phyloP scores from a whole-genome alignment of 2,797 vertebrate species.

The Chrysocyon brachyurus region DNA sequence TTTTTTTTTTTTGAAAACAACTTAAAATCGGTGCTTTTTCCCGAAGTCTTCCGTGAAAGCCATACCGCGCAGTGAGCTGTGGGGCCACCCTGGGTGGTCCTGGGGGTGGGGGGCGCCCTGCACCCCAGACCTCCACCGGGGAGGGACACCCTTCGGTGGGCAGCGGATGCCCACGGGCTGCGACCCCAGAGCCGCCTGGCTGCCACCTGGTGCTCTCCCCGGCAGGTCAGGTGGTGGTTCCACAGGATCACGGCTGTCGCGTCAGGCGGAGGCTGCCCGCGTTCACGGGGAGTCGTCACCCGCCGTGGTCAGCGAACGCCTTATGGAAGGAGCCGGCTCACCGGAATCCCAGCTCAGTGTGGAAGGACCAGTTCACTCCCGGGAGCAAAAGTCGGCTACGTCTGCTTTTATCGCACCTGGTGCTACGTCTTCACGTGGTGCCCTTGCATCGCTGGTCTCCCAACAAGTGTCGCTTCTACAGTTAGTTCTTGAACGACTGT shows the following conservation, averaged over 20 bases:
- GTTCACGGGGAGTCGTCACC: rapidly evolving
- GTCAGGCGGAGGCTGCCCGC: rapidly evolving
- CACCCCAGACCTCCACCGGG: rapidly evolving
- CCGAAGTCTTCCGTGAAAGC: rapidly evolving
- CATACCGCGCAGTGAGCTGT: rapidly evolving
- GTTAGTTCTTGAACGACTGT: rapidly evolving
- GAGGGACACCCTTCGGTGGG: rapidly evolving
- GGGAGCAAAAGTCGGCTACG: rapidly evolving
- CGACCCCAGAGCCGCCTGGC: rapidly evolving
- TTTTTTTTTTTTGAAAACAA: neutral
- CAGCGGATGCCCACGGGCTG: rapidly evolving
- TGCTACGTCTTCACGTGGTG: rapidly evolving
- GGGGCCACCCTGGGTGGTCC: neutral
- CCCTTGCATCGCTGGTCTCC: neutral
- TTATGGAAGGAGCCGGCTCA: neutral
- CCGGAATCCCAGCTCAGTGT: neutral
- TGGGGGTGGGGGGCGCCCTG: neutral
- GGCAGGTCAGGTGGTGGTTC: rapidly evolving
- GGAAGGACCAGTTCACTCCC: neutral
- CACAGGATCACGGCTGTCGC: rapidly evolving
- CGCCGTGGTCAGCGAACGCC: neutral
- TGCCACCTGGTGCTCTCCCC: rapidly evolving
- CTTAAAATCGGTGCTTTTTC: neutral
- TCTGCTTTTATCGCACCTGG: too few species aligned
- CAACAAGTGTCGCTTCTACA: neutral